Evolutionary conservation across 2,113 vertebrate genomes (phyloP).

Genomic region (Actinemys pallida): DNA sequence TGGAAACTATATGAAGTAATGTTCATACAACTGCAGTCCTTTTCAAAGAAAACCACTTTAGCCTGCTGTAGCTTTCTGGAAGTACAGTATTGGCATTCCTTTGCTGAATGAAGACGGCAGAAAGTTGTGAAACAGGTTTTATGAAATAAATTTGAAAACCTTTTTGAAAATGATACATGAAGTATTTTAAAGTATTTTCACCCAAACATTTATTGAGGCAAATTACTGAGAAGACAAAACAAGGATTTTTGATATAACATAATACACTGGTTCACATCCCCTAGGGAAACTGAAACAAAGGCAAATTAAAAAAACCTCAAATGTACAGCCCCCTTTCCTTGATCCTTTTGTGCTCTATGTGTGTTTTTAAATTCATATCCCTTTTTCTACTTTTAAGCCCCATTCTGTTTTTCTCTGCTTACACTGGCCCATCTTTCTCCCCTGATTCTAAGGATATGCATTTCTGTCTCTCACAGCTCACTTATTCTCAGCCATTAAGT

Average conservation of each 20-base stretch:
- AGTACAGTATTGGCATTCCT: neutral
- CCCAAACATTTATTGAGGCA: neutral
- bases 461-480: neutral
- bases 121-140: neutral
- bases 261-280: neutral
- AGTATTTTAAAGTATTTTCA: neutral
- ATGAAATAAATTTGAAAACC: neutral
- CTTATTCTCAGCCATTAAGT: neutral
- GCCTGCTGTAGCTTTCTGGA: neutral
- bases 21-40: neutral
- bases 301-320: neutral
- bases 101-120: neutral
- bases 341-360: neutral
- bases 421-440: neutral
- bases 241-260: neutral
- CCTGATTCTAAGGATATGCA: neutral
- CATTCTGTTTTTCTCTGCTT: neutral
- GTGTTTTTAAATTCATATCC: neutral
- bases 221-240: neutral
- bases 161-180: neutral
- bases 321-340: neutral
- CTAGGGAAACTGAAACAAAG: neutral
- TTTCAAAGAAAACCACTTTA: neutral
- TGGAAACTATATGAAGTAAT: neutral
- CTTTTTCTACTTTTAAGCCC: constrained; percentile 13